Evolutionary conservation across 2,113 vertebrate species (phyloP).

Genomic region (Lates calcarifer): DNA sequence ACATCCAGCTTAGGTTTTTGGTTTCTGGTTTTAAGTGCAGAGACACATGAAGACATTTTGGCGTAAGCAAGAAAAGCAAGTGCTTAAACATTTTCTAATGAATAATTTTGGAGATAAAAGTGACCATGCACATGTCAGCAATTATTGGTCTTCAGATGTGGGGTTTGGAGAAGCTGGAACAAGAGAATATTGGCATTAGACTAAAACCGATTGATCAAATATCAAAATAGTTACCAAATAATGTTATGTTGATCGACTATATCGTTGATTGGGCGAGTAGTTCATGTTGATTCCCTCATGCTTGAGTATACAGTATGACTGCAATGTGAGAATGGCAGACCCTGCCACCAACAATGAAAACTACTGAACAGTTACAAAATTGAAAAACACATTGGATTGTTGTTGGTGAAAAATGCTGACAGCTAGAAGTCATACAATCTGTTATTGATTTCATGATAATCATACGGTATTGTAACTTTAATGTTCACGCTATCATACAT

Average conservation of each 20-base stretch:
- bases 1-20: background rate
- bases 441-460: background rate
- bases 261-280: too few species aligned
- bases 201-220: background rate
- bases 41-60: background rate
- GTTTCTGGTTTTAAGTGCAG: background rate
- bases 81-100: too few species aligned
- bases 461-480: too few species aligned
- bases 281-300: too few species aligned
- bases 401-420: background rate
- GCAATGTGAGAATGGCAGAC: too few species aligned
- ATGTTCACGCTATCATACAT: background rate
- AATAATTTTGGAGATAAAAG: background rate
- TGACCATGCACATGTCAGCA: background rate
- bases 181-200: background rate
- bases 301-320: too few species aligned
- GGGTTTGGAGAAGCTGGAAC: background rate
- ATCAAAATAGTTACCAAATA: too few species aligned
- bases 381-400: background rate
- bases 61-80: background rate
- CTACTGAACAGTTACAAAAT: background rate
- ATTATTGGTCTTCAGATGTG: background rate
- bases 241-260: too few species aligned
- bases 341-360: too few species aligned
- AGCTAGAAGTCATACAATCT: too few species aligned